Evolutionary conservation across 2,797 vertebrate genomes (phyloP), one percentile per base, ranked within the genome.

Genomic region (Macroramphosus scolopax): DNA sequence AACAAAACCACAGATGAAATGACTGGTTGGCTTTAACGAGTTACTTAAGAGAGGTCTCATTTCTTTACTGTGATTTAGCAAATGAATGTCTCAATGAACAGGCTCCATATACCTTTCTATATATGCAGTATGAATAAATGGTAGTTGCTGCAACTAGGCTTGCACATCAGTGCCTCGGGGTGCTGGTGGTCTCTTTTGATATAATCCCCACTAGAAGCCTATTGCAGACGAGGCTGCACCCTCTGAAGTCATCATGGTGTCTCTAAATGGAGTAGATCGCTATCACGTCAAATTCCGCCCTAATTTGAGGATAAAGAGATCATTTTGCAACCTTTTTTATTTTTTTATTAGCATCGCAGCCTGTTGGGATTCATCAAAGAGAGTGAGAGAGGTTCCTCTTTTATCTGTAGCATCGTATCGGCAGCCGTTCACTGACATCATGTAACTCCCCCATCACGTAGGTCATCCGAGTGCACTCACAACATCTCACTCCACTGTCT

Each of bases 341-440:
- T 57, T 38, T 51, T 78, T 59, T 72, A 74, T 74, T 76, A 46
- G 52, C 14, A 0, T 13, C 34, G 42, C 35, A 51, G 39, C 49
- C 51, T 43, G 44, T 6, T 30, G 41, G 41, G 41, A 59, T 63
- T 56, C 36, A 45, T 55, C 30, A 48, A 46, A 33, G 37, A n/a
- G 14, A 2, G 10, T 17, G 32, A 38, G 17, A 38, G 37, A 7
- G 32, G 43, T 56, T 52, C 68, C 60, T 55, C 40, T 44, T 48
- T 59, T 66, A 69, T 78, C 68, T 52, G 38, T 13, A 35, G 28
- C 44, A 65, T 68, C 59, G 58, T 63, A 81, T 77, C 76, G 68
- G 53, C 66, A 43, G 51, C 20, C 57, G 49, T 52, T 63, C 60
- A 54, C 68, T 63, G 57, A 56, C 77, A 68, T 61, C 52, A 75